Conservation (phyloP, 2,888 invertebrate species). For the Quadroppia sp. region DNA sequence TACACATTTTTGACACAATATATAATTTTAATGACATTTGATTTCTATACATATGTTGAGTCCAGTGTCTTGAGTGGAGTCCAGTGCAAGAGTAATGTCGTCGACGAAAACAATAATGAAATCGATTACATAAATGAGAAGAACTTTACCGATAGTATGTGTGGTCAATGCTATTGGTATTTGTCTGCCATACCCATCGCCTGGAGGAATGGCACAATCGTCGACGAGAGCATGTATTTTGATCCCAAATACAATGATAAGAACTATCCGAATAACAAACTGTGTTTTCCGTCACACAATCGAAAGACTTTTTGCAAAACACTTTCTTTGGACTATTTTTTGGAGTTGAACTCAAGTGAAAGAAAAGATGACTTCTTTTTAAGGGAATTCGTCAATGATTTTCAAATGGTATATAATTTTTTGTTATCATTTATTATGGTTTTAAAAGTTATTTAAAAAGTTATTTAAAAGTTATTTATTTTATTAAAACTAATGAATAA, state of each 20-base stretch:
- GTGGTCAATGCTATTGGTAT: slow-evolving; percentile 37
- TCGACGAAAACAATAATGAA: background rate
- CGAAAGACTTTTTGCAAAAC: no score
- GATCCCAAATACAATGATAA: background rate
- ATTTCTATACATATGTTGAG: no score
- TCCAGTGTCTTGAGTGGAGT: no score
- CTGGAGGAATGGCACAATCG: background rate
- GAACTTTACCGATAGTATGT: slow-evolving; percentile 25
- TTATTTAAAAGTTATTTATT: no score
- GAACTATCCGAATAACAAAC: background rate
- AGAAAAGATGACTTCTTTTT: slow-evolving; percentile 18
- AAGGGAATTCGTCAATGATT: slow-evolving; percentile 25
- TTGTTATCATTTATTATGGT: background rate
- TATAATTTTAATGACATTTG: no score
- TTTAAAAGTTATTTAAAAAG: no score
- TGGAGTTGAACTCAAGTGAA: background rate
- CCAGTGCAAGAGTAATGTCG: background rate
- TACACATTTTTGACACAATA: no score
- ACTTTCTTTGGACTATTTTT: no score
- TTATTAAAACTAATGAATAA: no score
- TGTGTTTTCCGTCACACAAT: background rate
- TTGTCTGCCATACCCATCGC: background rate
- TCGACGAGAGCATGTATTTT: background rate
- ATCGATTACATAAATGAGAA: background rate
- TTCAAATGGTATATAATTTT: slow-evolving; percentile 36